phyloP scores from a whole-genome alignment of 1,140 invertebrate genomes.

The Patella vulgata region DNA sequence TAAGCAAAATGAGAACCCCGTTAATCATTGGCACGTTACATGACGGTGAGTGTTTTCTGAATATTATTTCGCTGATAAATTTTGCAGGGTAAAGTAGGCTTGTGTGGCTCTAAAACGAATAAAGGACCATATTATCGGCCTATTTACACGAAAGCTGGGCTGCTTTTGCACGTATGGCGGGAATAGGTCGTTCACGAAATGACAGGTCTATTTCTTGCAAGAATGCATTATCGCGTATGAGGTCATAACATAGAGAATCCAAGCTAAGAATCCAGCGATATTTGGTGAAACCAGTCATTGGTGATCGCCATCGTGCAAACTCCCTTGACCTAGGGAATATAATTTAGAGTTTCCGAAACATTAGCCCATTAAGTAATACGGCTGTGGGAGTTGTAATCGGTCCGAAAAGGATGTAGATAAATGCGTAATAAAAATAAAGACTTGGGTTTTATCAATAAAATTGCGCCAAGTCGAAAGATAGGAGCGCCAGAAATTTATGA shows the following conservation, averaged over 20 bases:
- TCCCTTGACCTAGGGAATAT: constrained; percentile 9
- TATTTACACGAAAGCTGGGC: constrained; percentile 32
- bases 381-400: too few species aligned
- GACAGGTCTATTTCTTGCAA: constrained; percentile 35
- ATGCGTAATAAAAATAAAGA: too few species aligned
- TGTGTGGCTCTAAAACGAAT: constrained; percentile 28
- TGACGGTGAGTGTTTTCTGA: constrained; percentile 72
- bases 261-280: not conserved
- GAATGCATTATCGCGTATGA: constrained; percentile 48
- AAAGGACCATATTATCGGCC: constrained; percentile 27
- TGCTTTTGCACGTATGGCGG: constrained; percentile 32
- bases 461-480: too few species aligned
- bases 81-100: constrained; percentile 66
- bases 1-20: constrained; percentile 64
- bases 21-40: constrained; percentile 69
- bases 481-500: too few species aligned
- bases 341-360: too few species aligned
- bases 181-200: constrained; percentile 16
- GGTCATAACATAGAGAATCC: constrained; percentile 27
- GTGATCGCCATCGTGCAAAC: constrained; percentile 5
- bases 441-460: too few species aligned
- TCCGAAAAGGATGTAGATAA: too few species aligned
- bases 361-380: too few species aligned
- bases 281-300: constrained; percentile 4
- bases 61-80: constrained; percentile 72